Conservation (phyloP, 2,888 invertebrate genomes). For the Caenorhabditis sp. region DNA sequence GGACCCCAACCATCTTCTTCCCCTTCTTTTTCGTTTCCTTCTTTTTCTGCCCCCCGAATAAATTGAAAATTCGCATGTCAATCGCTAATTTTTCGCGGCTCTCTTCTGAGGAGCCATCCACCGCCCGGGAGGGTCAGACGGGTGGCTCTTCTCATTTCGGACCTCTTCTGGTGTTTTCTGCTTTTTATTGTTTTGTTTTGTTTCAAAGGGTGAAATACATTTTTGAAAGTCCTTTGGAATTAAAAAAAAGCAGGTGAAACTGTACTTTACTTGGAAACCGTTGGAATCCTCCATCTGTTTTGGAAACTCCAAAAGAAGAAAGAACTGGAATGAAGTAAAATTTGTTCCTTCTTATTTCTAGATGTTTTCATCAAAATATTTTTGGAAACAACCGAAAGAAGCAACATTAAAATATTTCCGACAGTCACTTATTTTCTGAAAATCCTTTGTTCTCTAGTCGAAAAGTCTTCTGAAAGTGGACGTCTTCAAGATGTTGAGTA, state of each 20-base stretch:
- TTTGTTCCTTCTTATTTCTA: background rate
- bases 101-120: slow-evolving; percentile 9
- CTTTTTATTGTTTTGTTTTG: slow-evolving; percentile 28
- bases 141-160: slow-evolving; percentile 37
- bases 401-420: no score
- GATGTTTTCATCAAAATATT: no score
- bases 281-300: background rate
- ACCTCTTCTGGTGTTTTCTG: slow-evolving; percentile 40
- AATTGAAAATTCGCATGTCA: slow-evolving; percentile 70
- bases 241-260: slow-evolving; percentile 3
- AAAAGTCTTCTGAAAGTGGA: background rate
- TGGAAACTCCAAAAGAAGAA: background rate
- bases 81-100: slow-evolving; percentile 67
- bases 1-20: slow-evolving; percentile 49
- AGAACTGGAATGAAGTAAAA: background rate
- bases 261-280: background rate
- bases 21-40: slow-evolving; percentile 35
- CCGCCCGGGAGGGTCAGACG: slow-evolving; percentile 23
- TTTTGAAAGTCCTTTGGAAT: background rate
- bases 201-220: slow-evolving; percentile 7
- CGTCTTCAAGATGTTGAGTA: background rate
- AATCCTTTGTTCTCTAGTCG: background rate
- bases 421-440: no score
- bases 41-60: slow-evolving; percentile 52
- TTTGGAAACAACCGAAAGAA: no score